Evolutionary conservation across 2,797 vertebrate species (phyloP), one percentile per base, ranked within the genome.

Genomic region (Setipinna tenuifilis): DNA sequence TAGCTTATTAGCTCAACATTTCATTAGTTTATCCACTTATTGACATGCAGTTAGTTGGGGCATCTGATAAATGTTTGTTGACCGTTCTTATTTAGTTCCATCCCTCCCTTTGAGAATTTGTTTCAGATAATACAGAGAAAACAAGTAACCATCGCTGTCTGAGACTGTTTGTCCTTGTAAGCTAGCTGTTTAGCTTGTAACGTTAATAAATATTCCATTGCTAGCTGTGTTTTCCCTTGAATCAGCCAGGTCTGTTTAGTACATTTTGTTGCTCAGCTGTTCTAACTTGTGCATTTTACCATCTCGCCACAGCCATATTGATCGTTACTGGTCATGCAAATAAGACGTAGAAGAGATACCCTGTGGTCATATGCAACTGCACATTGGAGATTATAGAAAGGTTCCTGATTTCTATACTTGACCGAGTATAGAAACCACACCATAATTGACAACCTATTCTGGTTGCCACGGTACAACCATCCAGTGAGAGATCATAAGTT

Each of bases 371-470:
- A 78, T 41, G 71, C 71, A 78, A 44, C 19, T 21, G 17, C 10
- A 44, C 35, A 41, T 44, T 78, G 71, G 19, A 35, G 31, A 78
- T 78, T 35, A 78, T 78, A 19, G 31, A 44, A 78, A 21, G 71
- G 17, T 78, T 78, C 35, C 35, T 78, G 71, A 78, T 78, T 78
- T 44, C 17, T 41, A 78, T 35, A 78, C 71, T 78, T 78, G 31
- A 78, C 31, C 31, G 71, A 78, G 71, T 78, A 78, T 5, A 41
- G 71, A 44, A 9, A 78, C 71, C 31, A 41, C 71, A 78, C 71
- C 71, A 44, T 10, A 78, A 78, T 41, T 78, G 71, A 78, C 71
- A 78, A 78, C 71, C 71, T 44, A 78, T 78, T 7, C 71, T 41
- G 17, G 71, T 44, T 78, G 71, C 31, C 71, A 78, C 71, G 6